These are phyloP conservation scores for Unio delphinus DNA, from an alignment of 2,888 invertebrate species.

Conservation along the genomic window DNA sequence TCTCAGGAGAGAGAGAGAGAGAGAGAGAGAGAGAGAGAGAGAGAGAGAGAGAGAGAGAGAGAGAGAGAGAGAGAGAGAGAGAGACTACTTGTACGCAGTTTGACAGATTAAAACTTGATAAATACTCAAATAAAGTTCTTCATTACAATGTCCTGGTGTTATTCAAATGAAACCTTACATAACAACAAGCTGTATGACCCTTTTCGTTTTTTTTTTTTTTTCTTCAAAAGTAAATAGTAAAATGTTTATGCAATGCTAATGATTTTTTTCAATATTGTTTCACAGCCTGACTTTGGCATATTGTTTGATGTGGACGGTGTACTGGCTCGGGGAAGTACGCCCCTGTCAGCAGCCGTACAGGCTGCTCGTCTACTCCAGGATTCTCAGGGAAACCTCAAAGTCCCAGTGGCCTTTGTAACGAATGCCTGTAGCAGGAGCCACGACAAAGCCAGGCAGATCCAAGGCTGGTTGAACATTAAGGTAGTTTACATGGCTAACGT, in stretches of 20 bases:
- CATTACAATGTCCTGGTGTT: background rate
- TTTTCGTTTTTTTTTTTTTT: background rate
- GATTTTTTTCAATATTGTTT: slow-evolving; percentile 1
- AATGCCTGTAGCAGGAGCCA: slow-evolving; percentile 66
- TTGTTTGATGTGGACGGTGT: slow-evolving; percentile 71
- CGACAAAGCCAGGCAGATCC: slow-evolving; percentile 67
- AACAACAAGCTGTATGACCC: background rate
- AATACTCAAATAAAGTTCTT: too few species aligned
- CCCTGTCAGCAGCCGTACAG: slow-evolving; percentile 60
- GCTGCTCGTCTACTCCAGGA: slow-evolving; percentile 63
- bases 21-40: too few species aligned
- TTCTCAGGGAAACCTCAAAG: slow-evolving; percentile 57
- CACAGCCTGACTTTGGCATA: slow-evolving; percentile 69
- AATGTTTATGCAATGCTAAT: background rate
- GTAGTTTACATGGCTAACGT: slow-evolving; percentile 37
- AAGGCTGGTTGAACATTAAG: slow-evolving; percentile 62
- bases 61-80: too few species aligned
- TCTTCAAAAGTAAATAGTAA: background rate
- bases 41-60: too few species aligned
- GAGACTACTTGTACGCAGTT: too few species aligned
- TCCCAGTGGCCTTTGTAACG: slow-evolving; percentile 70
- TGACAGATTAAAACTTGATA: too few species aligned
- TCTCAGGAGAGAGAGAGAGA: too few species aligned
- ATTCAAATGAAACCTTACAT: background rate
- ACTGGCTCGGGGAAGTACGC: slow-evolving; percentile 66